Evolutionary conservation across 2,113 vertebrate species (phyloP).

Genomic region (Lontra canadensis): DNA sequence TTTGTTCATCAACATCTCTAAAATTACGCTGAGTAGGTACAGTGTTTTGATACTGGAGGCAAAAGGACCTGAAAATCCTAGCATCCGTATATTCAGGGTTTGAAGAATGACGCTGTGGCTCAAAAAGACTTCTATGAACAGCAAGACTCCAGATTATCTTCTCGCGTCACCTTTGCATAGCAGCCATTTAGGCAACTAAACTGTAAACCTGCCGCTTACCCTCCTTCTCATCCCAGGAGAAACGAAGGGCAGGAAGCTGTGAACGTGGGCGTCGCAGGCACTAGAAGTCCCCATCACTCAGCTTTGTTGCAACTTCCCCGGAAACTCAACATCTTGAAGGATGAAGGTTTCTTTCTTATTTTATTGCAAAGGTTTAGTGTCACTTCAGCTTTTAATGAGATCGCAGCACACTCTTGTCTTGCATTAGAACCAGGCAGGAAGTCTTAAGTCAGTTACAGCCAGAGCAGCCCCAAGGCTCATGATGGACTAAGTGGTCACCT

Average conservation of each 20-base stretch:
- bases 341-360: background rate
- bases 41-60: background rate
- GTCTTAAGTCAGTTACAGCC: background rate
- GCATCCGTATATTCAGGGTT: background rate
- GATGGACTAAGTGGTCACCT: background rate
- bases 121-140: background rate
- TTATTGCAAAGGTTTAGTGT: background rate
- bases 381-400: background rate
- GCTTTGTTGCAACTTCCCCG: background rate
- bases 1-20: background rate
- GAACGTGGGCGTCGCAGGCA: background rate
- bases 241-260: background rate
- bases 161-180: background rate
- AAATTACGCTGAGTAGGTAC: background rate
- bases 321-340: background rate
- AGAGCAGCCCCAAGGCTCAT: background rate
- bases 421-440: background rate
- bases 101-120: background rate
- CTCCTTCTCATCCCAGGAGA: background rate
- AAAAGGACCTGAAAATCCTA: background rate
- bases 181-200: background rate
- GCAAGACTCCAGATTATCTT: background rate
- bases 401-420: background rate
- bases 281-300: background rate
- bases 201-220: background rate